phyloP scores from a whole-genome alignment of 2,113 vertebrate genomes.

The Sander vitreus region DNA sequence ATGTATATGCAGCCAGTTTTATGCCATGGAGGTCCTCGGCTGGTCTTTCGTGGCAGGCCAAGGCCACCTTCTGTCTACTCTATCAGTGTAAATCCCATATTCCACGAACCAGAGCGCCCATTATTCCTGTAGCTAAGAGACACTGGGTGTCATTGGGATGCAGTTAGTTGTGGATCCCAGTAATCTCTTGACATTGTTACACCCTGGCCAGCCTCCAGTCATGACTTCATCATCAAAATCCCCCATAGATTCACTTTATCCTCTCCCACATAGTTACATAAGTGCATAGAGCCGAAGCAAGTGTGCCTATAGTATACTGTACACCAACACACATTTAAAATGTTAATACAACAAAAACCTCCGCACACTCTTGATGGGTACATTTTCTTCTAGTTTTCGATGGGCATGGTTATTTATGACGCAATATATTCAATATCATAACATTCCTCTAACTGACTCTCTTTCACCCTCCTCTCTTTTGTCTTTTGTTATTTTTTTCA shows the following conservation, averaged over 20 bases:
- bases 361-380: constrained; percentile 5
- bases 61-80: neutral
- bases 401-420: constrained; percentile 35
- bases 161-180: constrained; percentile 22
- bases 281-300: constrained; percentile 26
- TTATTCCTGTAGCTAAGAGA: constrained; percentile 33
- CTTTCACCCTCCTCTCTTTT: neutral
- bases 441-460: constrained; percentile 34
- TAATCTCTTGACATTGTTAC: constrained; percentile 55
- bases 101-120: constrained; percentile 34
- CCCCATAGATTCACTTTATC: constrained; percentile 50
- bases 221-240: constrained; percentile 41
- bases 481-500: constrained; percentile 4
- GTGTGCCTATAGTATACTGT: neutral
- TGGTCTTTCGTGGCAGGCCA: constrained; percentile 35
- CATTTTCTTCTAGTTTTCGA: constrained; percentile 31
- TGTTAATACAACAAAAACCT: constrained; percentile 11
- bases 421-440: constrained; percentile 27
- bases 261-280: constrained; percentile 40
- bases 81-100: constrained; percentile 42
- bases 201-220: constrained; percentile 28
- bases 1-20: neutral
- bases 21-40: neutral
- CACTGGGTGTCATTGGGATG: constrained; percentile 53
- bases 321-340: constrained; percentile 1